phyloP scores from a whole-genome alignment of 2,888 invertebrate genomes.

The Oxystoma pomonae region DNA sequence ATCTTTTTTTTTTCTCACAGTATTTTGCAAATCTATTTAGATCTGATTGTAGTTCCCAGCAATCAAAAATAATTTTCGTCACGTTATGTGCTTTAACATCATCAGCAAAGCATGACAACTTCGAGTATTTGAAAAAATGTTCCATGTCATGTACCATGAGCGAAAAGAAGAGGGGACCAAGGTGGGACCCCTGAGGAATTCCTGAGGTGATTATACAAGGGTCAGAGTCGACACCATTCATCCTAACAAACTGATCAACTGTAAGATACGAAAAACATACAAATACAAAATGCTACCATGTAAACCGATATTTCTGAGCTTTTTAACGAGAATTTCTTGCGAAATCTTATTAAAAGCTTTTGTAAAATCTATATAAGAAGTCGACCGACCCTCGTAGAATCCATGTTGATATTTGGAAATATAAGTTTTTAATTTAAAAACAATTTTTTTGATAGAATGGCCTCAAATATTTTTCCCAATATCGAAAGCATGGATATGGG shows the following conservation, averaged over 20 bases:
- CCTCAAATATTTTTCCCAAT: not conserved
- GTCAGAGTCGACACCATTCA: not conserved
- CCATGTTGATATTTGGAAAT: no score
- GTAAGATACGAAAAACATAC: no score
- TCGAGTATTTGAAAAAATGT: not conserved
- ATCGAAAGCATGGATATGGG: not conserved
- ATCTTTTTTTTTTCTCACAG: not conserved
- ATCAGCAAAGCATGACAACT: not conserved
- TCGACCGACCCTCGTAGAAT: no score
- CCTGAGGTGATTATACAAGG: not conserved
- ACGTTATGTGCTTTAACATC: not conserved
- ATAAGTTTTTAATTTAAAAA: no score
- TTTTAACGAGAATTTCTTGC: not conserved
- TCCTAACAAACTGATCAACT: no score
- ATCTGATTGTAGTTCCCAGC: not conserved
- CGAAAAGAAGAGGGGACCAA: not conserved
- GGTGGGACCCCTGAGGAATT: no score
- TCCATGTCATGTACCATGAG: not conserved
- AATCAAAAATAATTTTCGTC: not conserved
- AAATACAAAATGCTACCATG: no score
- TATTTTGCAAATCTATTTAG: no score
- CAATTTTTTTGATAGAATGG: not conserved
- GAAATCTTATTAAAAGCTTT: slow-evolving; percentile 1
- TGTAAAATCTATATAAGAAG: not conserved
- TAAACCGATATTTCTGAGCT: not conserved